Conservation (phyloP, 2,113 vertebrate genomes). For the Crypturellus undulatus region DNA sequence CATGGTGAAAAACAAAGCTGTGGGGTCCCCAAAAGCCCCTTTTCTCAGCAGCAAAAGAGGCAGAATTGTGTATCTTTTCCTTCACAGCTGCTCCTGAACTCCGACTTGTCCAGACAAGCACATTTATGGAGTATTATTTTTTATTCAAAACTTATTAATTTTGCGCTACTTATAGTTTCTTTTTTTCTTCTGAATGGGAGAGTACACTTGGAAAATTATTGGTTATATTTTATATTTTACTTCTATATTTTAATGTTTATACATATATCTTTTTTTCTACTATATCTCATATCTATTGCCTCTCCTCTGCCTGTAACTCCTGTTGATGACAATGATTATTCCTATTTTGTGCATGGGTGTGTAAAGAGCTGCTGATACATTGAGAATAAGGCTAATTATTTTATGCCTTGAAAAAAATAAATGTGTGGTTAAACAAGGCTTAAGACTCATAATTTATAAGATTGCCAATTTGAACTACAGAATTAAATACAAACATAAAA, state of each 20-base stretch:
- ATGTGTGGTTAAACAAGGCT: neutral
- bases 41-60: neutral
- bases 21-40: neutral
- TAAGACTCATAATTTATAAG: conserved; percentile 8
- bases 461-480: neutral
- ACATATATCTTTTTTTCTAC: neutral
- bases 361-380: neutral
- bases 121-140: neutral
- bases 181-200: neutral
- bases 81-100: neutral
- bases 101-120: neutral
- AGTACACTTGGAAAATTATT: neutral
- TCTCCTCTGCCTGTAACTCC: neutral
- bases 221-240: neutral
- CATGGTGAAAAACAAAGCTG: neutral
- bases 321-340: neutral
- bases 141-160: neutral
- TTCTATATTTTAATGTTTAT: neutral
- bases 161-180: neutral
- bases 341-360: neutral
- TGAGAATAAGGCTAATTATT: neutral
- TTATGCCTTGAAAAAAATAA: neutral
- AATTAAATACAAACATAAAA: conserved; percentile 56
- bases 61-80: neutral
- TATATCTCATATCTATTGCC: neutral